Base-by-base conservation (phyloP, 2,797 vertebrate species). In the Urosaurus nigricauda region DNA sequence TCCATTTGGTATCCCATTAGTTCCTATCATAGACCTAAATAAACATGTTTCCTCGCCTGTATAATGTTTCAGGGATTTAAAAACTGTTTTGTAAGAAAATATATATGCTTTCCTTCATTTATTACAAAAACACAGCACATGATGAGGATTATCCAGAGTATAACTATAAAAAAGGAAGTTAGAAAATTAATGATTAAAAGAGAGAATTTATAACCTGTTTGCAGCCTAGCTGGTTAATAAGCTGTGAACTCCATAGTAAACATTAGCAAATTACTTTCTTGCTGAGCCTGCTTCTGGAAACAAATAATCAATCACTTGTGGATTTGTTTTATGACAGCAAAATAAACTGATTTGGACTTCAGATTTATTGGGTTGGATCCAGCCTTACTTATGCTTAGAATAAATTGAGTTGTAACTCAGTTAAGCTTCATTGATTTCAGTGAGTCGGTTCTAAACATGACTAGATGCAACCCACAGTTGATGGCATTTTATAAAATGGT, bases 81-180 rank as follows among this genome's bases (percentile, higher is more conserved):
- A 87, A 65, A 40, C 43, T 56, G 73, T 47, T 79, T 32, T 85
- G 13, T 81, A 77, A 88, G 51, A 32, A 24, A 16, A 70, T 29
- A 0, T 0, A 0, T 56, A 17, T 78, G 0, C 0, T 51, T 93
- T 91, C 35, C 37, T 14, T 43, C 26, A 8, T 37, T 24, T 29
- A 0, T 73, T 0, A 0, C 47, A 93, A 81, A 74, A 29, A 11
- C 51, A 83, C 86, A 81, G 4, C 35, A 68, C 37, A 29, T 63
- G 53, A 53, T 0, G 19, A 9, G 68, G 60, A 68, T 40, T 26
- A 68, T 32, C 14, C 17, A 0, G 0, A 35, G 0, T 81, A 80
- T 89, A 93, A 83, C 90, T 88, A 85, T 87, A 85, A 88, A 51
- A 87, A 94, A 0, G 0, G 85, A 78, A 81, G 60, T 60, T 90